These are phyloP conservation scores for Ennomos erosarius DNA, from an alignment of 2,888 invertebrate species.

Conservation along the genomic window DNA sequence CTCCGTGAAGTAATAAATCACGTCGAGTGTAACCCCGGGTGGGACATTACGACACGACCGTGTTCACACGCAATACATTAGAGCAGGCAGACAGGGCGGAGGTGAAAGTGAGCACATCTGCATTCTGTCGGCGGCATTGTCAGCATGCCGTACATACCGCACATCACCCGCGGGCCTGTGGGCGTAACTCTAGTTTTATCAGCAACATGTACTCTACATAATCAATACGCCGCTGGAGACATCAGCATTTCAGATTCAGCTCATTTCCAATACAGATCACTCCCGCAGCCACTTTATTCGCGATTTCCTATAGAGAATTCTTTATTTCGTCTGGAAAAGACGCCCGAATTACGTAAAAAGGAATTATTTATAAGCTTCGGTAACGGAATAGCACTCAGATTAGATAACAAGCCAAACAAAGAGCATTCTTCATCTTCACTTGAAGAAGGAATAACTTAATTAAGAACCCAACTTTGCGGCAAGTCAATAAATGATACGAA, in stretches of 20 bases:
- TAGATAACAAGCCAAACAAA: constrained; percentile 53
- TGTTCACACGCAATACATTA: constrained; percentile 61
- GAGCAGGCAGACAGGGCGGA: constrained; percentile 56
- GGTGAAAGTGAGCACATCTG: constrained; percentile 76
- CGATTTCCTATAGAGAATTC: constrained; percentile 7
- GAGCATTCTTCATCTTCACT: constrained; percentile 38
- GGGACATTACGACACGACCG: constrained; percentile 59
- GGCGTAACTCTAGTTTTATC: constrained; percentile 56
- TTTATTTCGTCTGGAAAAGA: constrained; percentile 8
- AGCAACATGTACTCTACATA: constrained; percentile 28
- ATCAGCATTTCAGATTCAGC: constrained; percentile 17
- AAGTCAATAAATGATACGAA: constrained; percentile 7
- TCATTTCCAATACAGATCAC: constrained; percentile 38
- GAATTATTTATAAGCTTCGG: constrained; percentile 47
- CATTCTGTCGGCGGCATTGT: constrained; percentile 51
- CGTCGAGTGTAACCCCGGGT: constrained; percentile 45
- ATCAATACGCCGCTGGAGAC: constrained; percentile 19
- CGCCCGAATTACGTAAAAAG: constrained; percentile 16
- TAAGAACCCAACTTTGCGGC: constrained; percentile 18
- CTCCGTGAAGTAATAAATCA: constrained; percentile 50
- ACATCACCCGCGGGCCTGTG: constrained; percentile 44
- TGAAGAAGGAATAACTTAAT: constrained; percentile 36
- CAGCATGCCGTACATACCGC: constrained; percentile 50
- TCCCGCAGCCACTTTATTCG: constrained; percentile 24
- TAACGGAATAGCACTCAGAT: constrained; percentile 49